phyloP scores from a whole-genome alignment of 1,140 invertebrate genomes.

The Yoshiicerus persimilis region DNA sequence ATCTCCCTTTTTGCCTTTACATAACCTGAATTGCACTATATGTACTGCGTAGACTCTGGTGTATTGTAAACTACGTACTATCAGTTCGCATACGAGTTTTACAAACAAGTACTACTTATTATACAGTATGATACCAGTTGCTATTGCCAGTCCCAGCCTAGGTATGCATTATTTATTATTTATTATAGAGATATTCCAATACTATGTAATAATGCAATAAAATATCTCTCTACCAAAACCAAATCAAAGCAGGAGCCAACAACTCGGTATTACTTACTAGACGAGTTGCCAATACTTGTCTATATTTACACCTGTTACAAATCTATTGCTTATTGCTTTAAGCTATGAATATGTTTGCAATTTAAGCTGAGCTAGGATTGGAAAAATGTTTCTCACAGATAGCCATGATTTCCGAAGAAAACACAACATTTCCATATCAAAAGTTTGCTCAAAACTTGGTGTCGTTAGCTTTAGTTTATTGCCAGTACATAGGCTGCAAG shows the following conservation, averaged over 20 bases:
- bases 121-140: not conserved
- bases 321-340: not conserved
- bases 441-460: not conserved
- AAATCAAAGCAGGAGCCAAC: too few relatives aligned
- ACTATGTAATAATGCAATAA: not conserved
- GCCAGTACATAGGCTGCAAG: not conserved
- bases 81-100: not conserved
- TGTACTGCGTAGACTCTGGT: not conserved
- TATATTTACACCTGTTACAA: not conserved
- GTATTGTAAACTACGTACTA: not conserved
- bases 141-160: not conserved
- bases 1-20: not conserved
- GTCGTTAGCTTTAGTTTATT: not conserved
- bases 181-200: not conserved
- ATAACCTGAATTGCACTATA: not conserved
- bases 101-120: not conserved
- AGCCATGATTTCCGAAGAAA: not conserved
- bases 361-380: not conserved
- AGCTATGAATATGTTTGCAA: not conserved
- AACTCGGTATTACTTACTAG: too few relatives aligned
- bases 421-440: not conserved
- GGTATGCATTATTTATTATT: not conserved
- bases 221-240: not conserved
- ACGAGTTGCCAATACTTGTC: not conserved
- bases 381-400: too few relatives aligned